A percentile compares a stretch with the other conserved stretches of the same genome.
phyloP scores from a whole-genome alignment of 2,113 vertebrate genomes.

The Boleophthalmus pectinirostris region DNA sequence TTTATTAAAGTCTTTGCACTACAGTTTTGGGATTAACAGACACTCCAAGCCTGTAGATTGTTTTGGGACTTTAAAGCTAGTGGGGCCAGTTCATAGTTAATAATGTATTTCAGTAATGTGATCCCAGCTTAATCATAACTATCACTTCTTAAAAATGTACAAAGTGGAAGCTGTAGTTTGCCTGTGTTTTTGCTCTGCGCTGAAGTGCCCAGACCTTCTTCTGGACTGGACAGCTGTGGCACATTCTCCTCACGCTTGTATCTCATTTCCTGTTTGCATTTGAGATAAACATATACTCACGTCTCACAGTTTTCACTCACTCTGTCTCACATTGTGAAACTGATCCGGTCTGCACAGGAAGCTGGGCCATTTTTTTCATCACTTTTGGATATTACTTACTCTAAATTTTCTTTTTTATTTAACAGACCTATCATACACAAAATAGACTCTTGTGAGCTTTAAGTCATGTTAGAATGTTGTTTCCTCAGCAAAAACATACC shows the following conservation, averaged over 20 bases:
- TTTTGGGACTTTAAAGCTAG: neutral
- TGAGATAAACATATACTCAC: conserved; percentile 65
- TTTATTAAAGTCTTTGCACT: neutral
- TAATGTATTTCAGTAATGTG: conserved; percentile 26
- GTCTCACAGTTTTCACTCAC: conserved; percentile 67
- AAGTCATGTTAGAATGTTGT: no score
- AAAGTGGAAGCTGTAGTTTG: conserved; percentile 59
- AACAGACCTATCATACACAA: neutral
- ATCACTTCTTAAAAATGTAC: conserved; percentile 34
- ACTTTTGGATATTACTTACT: neutral
- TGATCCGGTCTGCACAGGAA: conserved; percentile 37
- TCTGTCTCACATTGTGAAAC: conserved; percentile 50
- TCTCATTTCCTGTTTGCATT: conserved; percentile 78
- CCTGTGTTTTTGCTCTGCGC: conserved; percentile 25
- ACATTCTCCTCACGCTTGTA: conserved; percentile 77
- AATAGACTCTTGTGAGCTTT: neutral
- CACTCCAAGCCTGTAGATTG: neutral
- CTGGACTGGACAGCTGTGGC: conserved; percentile 76
- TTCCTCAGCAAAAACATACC: no score
- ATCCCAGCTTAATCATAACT: conserved; percentile 55
- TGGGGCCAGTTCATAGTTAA: no score
- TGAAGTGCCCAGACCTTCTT: conserved; percentile 61
- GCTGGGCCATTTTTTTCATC: conserved; percentile 25
- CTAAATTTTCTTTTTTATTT: neutral
- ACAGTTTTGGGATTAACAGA: no score